phyloP scores from a whole-genome alignment of 2,797 vertebrate genomes.

The Arrhamphus sclerolepis region DNA sequence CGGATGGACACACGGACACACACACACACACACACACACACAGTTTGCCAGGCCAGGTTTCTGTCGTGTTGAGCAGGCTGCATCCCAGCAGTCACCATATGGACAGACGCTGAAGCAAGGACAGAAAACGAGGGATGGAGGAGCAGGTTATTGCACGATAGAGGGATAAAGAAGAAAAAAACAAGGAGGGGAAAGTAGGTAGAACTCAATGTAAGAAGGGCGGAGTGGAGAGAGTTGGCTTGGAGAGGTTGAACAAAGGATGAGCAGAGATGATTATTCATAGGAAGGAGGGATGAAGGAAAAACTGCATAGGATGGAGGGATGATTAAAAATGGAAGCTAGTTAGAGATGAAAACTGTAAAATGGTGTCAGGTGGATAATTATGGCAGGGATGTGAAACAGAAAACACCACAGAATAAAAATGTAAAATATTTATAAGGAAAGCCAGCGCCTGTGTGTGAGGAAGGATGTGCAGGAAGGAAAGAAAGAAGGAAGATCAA shows the following conservation, averaged over 20 bases:
- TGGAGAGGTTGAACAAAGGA: not conserved
- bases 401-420: no score
- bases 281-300: not conserved
- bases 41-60: constrained; percentile 69
- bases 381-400: no score
- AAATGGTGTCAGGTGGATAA: no score
- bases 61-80: constrained; percentile 70
- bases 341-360: not conserved
- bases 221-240: not conserved
- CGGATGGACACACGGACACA: no score
- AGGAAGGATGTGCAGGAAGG: no score
- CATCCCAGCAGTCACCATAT: constrained; percentile 82
- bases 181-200: no score
- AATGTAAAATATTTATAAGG: no score
- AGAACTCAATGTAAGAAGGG: not conserved
- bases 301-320: not conserved
- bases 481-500: no score
- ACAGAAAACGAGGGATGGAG: constrained; percentile 34
- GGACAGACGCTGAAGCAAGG: constrained; percentile 69
- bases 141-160: not conserved
- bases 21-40: constrained; percentile 27
- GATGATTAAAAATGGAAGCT: not conserved
- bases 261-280: not conserved
- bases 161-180: not conserved
- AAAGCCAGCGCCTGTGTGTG: no score